Percentiles rank a stretch among this genome's conserved stretches.
phyloP scores from a whole-genome alignment of 2,888 invertebrate genomes.

The Rhamnusium bicolor region DNA sequence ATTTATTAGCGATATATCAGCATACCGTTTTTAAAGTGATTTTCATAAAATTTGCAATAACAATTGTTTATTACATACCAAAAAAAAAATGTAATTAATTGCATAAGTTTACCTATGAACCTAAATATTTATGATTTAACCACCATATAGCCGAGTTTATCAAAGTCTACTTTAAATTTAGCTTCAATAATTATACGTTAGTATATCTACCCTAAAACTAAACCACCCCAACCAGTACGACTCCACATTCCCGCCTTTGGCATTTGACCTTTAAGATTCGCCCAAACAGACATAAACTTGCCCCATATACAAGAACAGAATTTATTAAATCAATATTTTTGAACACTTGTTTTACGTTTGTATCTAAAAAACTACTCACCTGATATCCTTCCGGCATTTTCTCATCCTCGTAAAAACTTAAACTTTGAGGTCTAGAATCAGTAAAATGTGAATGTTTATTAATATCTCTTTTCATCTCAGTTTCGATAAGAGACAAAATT shows the following conservation, averaged over 20 bases:
- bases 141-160: too few relatives aligned
- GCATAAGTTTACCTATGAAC: too few relatives aligned
- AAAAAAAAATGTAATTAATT: too few relatives aligned
- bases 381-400: constrained; percentile 69
- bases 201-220: too few relatives aligned
- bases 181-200: too few relatives aligned
- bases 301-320: not conserved
- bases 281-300: not conserved
- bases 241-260: not conserved
- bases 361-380: constrained; percentile 52
- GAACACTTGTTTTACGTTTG: not conserved
- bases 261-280: not conserved
- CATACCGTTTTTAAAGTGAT: too few relatives aligned
- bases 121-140: too few relatives aligned
- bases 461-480: constrained; percentile 69
- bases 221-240: too few relatives aligned
- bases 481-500: constrained; percentile 68
- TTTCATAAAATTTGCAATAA: too few relatives aligned
- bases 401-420: constrained; percentile 71
- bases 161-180: too few relatives aligned
- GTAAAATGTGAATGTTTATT: constrained; percentile 69
- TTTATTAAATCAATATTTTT: not conserved
- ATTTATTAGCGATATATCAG: too few relatives aligned
- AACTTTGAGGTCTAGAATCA: constrained; percentile 70
- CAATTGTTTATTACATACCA: too few relatives aligned